A percentile compares a stretch with the other conserved stretches of the same genome.
Conservation (phyloP, 1,140 invertebrate species). For the Zaprionus africanus region DNA sequence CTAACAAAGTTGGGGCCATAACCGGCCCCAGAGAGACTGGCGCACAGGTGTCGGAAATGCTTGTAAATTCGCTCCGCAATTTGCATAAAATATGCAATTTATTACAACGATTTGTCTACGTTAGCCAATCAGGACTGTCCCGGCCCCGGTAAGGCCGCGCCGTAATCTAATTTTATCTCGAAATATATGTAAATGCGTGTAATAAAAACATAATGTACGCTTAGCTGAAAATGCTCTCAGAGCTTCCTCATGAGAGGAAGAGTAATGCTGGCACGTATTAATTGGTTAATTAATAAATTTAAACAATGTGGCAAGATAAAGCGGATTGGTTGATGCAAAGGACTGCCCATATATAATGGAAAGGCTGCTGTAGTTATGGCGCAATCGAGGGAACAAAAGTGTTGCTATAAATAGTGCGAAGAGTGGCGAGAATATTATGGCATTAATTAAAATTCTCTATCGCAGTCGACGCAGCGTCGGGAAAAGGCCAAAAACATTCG, state of each 20-base stretch:
- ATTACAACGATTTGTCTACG: constrained; percentile 38
- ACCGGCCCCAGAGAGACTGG: constrained; percentile 19
- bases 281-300: constrained; percentile 12
- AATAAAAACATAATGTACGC: constrained; percentile 11
- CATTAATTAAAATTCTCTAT: constrained; percentile 36
- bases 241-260: neutral
- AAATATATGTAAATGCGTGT: constrained; percentile 6
- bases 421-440: constrained; percentile 10
- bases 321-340: neutral
- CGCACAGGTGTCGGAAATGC: constrained; percentile 41
- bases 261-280: constrained; percentile 6
- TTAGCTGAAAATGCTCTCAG: neutral
- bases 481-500: constrained; percentile 23
- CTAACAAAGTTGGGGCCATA: constrained; percentile 30
- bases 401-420: constrained; percentile 9
- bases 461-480: neutral
- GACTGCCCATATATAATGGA: neutral
- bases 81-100: constrained; percentile 43
- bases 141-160: neutral
- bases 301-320: constrained; percentile 7
- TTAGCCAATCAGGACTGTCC: constrained; percentile 21
- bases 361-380: neutral
- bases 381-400: neutral
- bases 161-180: constrained; percentile 5
- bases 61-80: constrained; percentile 36